These are phyloP conservation scores for Lethenteron camtschaticum DNA, from an alignment of 2,113 vertebrate species.

Conservation along the genomic window DNA sequence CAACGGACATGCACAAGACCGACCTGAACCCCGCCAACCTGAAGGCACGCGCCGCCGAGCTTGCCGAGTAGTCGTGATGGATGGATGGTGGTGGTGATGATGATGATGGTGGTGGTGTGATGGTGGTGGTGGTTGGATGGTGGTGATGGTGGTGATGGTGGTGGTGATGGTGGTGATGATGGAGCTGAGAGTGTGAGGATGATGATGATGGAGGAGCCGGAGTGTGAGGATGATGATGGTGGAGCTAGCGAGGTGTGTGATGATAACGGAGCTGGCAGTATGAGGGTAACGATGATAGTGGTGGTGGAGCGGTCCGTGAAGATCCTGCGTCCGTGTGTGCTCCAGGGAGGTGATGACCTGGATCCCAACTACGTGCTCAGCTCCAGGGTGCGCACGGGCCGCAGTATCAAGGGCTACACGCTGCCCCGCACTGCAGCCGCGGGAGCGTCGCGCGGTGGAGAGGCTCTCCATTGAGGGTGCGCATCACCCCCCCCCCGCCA, in stretches of 20 bases:
- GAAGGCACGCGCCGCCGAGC: slow-evolving; percentile 27
- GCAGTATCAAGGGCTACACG: slow-evolving; percentile 70
- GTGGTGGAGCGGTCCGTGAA: neutral
- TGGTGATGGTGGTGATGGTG: neutral
- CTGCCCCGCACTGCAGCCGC: slow-evolving; percentile 76
- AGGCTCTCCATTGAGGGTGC: slow-evolving; percentile 53
- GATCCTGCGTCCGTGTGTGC: neutral
- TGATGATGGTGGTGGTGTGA: too few relatives aligned
- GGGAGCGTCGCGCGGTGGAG: slow-evolving; percentile 58
- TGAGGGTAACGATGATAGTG: too few relatives aligned
- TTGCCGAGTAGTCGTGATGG: neutral
- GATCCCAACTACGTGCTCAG: slow-evolving; percentile 68
- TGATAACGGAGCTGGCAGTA: too few relatives aligned
- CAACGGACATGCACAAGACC: slow-evolving; percentile 68
- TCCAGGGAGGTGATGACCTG: slow-evolving; percentile 58
- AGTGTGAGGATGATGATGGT: too few relatives aligned
- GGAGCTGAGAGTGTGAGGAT: too few relatives aligned
- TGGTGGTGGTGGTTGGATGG: neutral
- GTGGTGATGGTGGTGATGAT: too few relatives aligned
- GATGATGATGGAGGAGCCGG: too few relatives aligned
- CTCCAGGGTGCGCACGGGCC: slow-evolving; percentile 63
- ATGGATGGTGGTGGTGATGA: neutral
- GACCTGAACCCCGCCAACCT: slow-evolving; percentile 80
- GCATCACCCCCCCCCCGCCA: slow-evolving; percentile 1
- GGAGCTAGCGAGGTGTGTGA: too few relatives aligned